Base-by-base conservation (phyloP, 2,113 vertebrate species). In the Mustela nigripes region DNA sequence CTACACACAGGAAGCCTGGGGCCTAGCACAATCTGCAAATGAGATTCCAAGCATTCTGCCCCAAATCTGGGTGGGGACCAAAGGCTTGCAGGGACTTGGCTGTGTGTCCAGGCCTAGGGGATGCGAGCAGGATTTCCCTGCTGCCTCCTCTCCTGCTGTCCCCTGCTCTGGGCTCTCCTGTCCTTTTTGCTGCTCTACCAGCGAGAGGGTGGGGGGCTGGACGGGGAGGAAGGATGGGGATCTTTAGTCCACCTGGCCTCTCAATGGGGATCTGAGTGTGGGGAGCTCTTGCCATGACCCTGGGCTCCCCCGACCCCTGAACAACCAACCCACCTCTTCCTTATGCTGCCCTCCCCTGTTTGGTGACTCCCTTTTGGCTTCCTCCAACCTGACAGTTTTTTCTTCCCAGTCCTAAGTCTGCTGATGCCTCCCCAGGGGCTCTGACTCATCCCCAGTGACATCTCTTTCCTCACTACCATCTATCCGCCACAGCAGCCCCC, bases 171-270 rank as follows among this genome's bases (percentile, higher is more conserved):
- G 76, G 76, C 67, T 62, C 36, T 58, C 60, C 53, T 31, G 21
- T 53, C 19, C 45, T 33, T 31, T 42, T 16, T n/a, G 45, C 53
- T 42, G 15, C 67, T 63, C 5, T 10, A 50, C 22, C 39, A 45
- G 12, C 0, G 12, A 8, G 28, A 22, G 15, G 48, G 58, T 36
- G 10, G n/a, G 65, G 28, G 48, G 69, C 7, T 5, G 86, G 5
- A 65, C 50, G 4, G 50, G 21, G 26, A 16, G 58, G 11, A 53
- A 19, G 22, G 60, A 19, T 6, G 31, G 62, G 10, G 69, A 33
- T 50, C 3, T 0, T 28, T 31, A 0, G 0, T 21, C 79, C 15
- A 14, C 36, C 15, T 7, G 63, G 19, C 26, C 50, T 56, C 56
- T 82, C 63, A 3, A 5, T 14, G 86, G 73, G 31, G 7, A 45